Evolutionary conservation across 2,888 invertebrate genomes (phyloP).

Genomic region (Iphiclides podalirius): DNA sequence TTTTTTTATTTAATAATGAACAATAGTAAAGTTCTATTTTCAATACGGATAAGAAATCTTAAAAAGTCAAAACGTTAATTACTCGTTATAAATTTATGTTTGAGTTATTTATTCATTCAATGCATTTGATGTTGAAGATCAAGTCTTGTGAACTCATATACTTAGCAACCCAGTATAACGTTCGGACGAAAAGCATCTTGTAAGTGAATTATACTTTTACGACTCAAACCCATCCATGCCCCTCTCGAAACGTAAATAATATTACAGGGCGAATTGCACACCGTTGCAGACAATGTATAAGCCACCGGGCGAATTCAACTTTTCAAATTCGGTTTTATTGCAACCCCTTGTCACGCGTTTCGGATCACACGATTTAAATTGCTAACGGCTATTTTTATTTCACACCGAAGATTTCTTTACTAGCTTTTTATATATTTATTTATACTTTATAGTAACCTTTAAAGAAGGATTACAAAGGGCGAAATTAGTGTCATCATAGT

Average conservation of each 20-base stretch:
- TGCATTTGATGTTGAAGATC: too few species aligned
- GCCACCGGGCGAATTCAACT: background rate
- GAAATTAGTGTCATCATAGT: too few species aligned
- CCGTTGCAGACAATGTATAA: slow-evolving; percentile 11
- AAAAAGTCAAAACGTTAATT: too few species aligned
- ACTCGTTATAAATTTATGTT: too few species aligned
- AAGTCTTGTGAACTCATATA: slow-evolving; percentile 22
- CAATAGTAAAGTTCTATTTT: too few species aligned
- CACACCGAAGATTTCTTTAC: too few species aligned
- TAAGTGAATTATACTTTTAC: slow-evolving; percentile 67
- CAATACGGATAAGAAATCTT: too few species aligned
- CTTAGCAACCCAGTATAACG: slow-evolving; percentile 38
- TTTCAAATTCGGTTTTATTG: slow-evolving; percentile 5
- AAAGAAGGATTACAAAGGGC: too few species aligned
- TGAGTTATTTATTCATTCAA: too few species aligned
- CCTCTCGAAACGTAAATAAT: slow-evolving; percentile 29
- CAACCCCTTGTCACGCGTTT: background rate
- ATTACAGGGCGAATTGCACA: slow-evolving; percentile 24
- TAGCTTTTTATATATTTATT: too few species aligned
- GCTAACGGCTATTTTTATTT: background rate
- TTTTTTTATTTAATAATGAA: too few species aligned
- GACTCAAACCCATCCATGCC: slow-evolving; percentile 40
- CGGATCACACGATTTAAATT: background rate
- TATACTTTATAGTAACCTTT: too few species aligned
- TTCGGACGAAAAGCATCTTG: slow-evolving; percentile 46